These are phyloP conservation scores for Drosophila pseudotalamancana DNA, from an alignment of 2,888 invertebrate species.

Conservation along the genomic window DNA sequence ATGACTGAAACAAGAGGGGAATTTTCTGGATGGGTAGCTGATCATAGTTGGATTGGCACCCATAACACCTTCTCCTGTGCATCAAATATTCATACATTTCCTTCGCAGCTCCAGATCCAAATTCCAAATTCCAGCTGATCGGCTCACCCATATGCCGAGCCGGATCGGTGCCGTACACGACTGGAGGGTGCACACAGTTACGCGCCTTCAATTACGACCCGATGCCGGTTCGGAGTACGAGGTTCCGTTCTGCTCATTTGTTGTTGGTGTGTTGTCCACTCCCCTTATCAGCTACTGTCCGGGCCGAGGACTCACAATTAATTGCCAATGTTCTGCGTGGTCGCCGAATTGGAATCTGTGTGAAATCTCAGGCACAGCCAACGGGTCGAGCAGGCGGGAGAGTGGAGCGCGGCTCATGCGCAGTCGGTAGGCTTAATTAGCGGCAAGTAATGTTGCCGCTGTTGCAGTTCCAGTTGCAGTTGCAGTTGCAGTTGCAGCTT, in stretches of 20 bases:
- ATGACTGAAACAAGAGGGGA: no score
- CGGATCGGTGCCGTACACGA: conserved; percentile 22
- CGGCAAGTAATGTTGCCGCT: conserved; percentile 76
- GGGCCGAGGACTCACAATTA: conserved; percentile 69
- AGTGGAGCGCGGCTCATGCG: conserved; percentile 50
- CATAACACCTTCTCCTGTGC: no score
- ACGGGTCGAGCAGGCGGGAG: not conserved
- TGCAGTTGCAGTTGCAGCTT: conserved; percentile 33
- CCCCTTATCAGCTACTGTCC: conserved; percentile 75
- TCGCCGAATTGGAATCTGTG: conserved; percentile 71
- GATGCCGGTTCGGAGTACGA: conserved; percentile 21
- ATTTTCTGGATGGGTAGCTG: no score
- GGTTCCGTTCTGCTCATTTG: conserved; percentile 43
- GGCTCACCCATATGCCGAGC: conserved; percentile 26
- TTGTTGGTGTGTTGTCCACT: conserved; percentile 56
- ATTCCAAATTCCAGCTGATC: not conserved
- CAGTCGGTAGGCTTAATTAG: conserved; percentile 81
- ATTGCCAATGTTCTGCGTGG: conserved; percentile 74
- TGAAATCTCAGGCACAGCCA: conserved; percentile 65
- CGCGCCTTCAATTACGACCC: conserved; percentile 68
- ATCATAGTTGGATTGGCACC: no score
- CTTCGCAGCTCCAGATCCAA: no score
- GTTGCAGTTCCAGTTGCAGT: conserved; percentile 31
- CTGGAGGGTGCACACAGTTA: conserved; percentile 56
- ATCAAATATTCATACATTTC: no score